These are phyloP conservation scores for Dendrocincla tyrannina DNA, from an alignment of 2,797 vertebrate genomes.

Conservation along the genomic window DNA sequence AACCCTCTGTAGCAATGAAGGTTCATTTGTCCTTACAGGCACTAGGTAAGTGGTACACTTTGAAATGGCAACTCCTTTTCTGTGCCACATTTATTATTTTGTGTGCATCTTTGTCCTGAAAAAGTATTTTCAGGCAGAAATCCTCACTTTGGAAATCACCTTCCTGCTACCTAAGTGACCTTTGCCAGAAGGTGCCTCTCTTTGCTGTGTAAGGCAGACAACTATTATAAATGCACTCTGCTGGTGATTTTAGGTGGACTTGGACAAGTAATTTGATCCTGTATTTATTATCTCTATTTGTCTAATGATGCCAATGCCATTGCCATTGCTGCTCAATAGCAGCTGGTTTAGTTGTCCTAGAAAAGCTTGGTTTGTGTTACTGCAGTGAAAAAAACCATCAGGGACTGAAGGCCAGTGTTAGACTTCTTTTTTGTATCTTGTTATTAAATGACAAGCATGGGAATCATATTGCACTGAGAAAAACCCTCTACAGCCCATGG, in stretches of 20 bases:
- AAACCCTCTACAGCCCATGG: background rate
- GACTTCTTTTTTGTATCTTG: background rate
- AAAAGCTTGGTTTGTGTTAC: background rate
- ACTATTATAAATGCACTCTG: background rate
- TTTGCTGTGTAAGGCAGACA: background rate
- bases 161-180: background rate
- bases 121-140: background rate
- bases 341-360: background rate
- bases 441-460: background rate
- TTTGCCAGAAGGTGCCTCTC: background rate
- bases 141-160: background rate
- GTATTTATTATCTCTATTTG: background rate
- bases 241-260: background rate
- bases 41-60: background rate
- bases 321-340: background rate
- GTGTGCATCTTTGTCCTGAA: background rate
- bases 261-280: background rate
- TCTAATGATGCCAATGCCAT: background rate
- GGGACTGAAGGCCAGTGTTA: background rate
- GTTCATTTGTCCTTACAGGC: background rate
- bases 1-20: background rate
- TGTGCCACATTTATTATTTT: background rate
- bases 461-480: background rate
- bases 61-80: background rate
- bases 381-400: background rate